phyloP scores from a whole-genome alignment of 2,888 invertebrate genomes.

The Drosophila longiperda region DNA sequence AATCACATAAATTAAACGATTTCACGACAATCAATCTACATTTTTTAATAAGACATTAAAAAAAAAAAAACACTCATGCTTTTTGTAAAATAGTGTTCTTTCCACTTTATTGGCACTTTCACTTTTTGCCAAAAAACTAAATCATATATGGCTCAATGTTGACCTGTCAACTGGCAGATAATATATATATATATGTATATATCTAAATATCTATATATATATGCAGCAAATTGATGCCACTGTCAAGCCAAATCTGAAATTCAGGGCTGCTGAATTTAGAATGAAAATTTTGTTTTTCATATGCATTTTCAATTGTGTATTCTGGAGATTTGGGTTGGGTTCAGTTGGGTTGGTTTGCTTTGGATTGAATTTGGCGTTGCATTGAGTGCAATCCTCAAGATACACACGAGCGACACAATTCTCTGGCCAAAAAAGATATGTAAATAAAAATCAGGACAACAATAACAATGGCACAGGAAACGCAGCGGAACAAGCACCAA shows the following conservation, averaged over 20 bases:
- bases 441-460: slow-evolving; percentile 46
- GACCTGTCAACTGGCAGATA: slow-evolving; percentile 25
- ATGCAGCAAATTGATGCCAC: slow-evolving; percentile 43
- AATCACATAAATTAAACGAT: too few relatives aligned
- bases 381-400: slow-evolving; percentile 48
- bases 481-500: slow-evolving; percentile 11
- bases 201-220: not conserved
- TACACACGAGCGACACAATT: slow-evolving; percentile 75
- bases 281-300: slow-evolving; percentile 52
- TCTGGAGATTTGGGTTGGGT: not conserved
- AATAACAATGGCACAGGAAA: slow-evolving; percentile 53
- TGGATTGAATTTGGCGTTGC: not conserved
- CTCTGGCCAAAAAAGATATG: slow-evolving; percentile 48
- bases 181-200: not conserved
- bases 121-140: slow-evolving; percentile 23
- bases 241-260: slow-evolving; percentile 34
- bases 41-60: not conserved
- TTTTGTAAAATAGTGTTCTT: not conserved
- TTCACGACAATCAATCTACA: not conserved
- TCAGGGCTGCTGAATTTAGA: slow-evolving; percentile 14
- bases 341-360: not conserved
- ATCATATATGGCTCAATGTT: slow-evolving; percentile 31
- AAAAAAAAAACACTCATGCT: not conserved
- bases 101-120: slow-evolving; percentile 37
- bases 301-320: slow-evolving; percentile 50